Evolutionary conservation across 1,140 invertebrate genomes (phyloP).

Genomic region (Lasioglossum albipes): DNA sequence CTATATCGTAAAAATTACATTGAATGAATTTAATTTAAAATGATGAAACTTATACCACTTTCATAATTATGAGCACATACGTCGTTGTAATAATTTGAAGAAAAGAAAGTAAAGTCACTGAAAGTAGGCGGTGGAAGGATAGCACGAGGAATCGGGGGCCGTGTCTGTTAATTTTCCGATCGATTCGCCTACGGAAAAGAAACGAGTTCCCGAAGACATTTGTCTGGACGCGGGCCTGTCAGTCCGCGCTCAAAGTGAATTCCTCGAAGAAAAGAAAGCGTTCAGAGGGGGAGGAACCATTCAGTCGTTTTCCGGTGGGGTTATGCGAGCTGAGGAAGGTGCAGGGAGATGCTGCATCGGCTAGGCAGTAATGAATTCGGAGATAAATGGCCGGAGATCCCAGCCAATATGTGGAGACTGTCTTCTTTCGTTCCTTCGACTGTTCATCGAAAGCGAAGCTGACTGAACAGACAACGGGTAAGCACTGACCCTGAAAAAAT

Average conservation of each 20-base stretch:
- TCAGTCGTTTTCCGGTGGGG: constrained; percentile 39
- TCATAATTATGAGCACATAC: no score
- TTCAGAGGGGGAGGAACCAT: constrained; percentile 25
- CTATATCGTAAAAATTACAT: no score
- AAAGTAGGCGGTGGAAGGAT: no score
- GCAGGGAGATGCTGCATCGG: constrained; percentile 58
- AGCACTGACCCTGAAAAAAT: no score
- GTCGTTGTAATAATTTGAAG: no score
- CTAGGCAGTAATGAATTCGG: constrained; percentile 69
- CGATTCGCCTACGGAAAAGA: constrained; percentile 40
- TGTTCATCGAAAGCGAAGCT: constrained; percentile 39
- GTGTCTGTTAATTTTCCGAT: constrained; percentile 33
- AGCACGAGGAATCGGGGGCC: neutral
- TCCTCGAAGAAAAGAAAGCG: constrained; percentile 58
- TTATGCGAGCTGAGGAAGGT: constrained; percentile 23
- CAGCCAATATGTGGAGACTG: constrained; percentile 64
- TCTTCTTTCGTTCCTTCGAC: constrained; percentile 47
- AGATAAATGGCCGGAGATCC: constrained; percentile 71
- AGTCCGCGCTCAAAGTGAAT: constrained; percentile 56
- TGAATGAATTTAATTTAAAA: no score
- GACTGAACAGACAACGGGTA: no score
- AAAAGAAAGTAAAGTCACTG: no score
- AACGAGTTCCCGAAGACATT: constrained; percentile 48
- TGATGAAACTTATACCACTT: no score
- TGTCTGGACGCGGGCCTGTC: constrained; percentile 50